These are phyloP conservation scores for Euwallacea similis DNA, from an alignment of 1,140 invertebrate species.

Conservation along the genomic window DNA sequence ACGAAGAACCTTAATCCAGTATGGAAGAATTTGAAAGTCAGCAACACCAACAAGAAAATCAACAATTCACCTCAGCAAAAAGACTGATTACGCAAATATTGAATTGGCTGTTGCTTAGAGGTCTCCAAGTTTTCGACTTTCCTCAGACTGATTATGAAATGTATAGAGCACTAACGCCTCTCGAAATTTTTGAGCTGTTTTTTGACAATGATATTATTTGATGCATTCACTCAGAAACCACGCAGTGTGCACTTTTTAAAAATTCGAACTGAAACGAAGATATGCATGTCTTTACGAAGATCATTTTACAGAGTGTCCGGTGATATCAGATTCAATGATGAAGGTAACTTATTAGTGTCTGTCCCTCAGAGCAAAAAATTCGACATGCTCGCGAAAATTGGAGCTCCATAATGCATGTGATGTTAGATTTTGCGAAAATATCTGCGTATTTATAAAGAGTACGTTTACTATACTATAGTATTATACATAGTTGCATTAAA, in stretches of 20 bases:
- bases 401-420: too few relatives aligned
- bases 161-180: not conserved
- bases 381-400: too few relatives aligned
- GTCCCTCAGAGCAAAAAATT: too few relatives aligned
- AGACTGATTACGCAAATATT: not conserved
- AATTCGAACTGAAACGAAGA: not conserved
- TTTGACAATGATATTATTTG: conserved; percentile 3
- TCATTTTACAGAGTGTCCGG: too few relatives aligned
- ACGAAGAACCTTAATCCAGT: not conserved
- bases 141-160: not conserved
- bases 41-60: not conserved
- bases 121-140: not conserved
- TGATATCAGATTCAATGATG: too few relatives aligned
- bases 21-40: not conserved
- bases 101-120: not conserved
- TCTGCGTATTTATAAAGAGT: too few relatives aligned
- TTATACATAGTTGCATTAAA: too few relatives aligned
- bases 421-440: too few relatives aligned
- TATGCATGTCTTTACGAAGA: too few relatives aligned
- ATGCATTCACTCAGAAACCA: not conserved
- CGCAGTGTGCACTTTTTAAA: not conserved
- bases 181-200: conserved; percentile 2
- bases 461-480: too few relatives aligned
- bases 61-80: not conserved
- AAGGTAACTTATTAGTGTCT: too few relatives aligned